Percentiles rank a stretch among this genome's conserved stretches.
phyloP scores from a whole-genome alignment of 2,888 invertebrate genomes.

The Eristalis arbustorum region DNA sequence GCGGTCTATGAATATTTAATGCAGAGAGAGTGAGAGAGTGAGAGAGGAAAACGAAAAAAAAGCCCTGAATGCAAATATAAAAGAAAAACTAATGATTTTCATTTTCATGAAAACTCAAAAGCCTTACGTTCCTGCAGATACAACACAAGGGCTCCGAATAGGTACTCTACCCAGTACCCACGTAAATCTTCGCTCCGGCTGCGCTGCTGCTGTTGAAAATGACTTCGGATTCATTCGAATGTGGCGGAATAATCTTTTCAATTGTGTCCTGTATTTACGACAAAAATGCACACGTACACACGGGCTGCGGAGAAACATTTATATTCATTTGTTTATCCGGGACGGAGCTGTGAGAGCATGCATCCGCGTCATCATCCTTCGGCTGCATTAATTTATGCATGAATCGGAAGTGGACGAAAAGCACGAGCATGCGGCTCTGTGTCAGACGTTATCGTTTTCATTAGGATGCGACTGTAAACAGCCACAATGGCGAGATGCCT shows the following conservation, averaged over 20 bases:
- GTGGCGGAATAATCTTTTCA: constrained; percentile 43
- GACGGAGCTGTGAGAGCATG: constrained; percentile 9
- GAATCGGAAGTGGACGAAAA: constrained; percentile 9
- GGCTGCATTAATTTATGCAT: constrained; percentile 43
- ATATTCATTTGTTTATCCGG: neutral
- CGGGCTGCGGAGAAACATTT: neutral
- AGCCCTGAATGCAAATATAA: neutral
- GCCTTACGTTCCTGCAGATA: constrained; percentile 19
- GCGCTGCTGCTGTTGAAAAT: constrained; percentile 1
- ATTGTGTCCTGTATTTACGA: constrained; percentile 39
- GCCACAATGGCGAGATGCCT: constrained; percentile 1
- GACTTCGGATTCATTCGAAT: constrained; percentile 27
- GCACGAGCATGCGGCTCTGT: neutral
- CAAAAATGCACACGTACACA: constrained; percentile 26
- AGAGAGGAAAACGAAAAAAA: neutral
- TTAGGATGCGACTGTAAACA: constrained; percentile 10
- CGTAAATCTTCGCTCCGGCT: neutral
- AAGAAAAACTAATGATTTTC: constrained; percentile 57
- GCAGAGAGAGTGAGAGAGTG: constrained; percentile 53
- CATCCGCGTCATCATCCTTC: constrained; percentile 13
- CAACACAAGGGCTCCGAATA: neutral
- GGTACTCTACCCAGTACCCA: neutral
- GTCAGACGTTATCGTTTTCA: constrained; percentile 10
- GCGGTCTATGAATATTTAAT: constrained; percentile 79
- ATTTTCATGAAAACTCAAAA: constrained; percentile 51